Conservation (phyloP, 2,888 invertebrate species). For the Calliopum simillimum region DNA sequence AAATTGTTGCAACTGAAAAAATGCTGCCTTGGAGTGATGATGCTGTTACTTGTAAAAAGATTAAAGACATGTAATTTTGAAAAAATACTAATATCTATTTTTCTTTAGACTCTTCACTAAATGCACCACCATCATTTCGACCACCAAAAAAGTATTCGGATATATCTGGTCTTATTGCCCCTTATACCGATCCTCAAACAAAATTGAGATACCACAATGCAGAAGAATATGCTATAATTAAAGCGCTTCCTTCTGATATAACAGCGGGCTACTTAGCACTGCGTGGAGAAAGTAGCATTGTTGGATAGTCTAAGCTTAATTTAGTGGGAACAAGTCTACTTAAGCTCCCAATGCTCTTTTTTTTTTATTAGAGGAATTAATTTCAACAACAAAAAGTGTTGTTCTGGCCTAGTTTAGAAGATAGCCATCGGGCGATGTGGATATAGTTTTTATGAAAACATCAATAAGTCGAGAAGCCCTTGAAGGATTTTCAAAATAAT, state of each 20-base stretch:
- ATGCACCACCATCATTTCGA: conserved; percentile 90
- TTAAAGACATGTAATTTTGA: conserved; percentile 23
- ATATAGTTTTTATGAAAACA: no score
- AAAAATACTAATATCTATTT: conserved; percentile 42
- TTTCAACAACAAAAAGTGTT: no score
- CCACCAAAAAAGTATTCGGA: conserved; percentile 96
- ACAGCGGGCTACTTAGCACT: conserved; percentile 89
- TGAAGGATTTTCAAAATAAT: no score
- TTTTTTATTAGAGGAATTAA: no score
- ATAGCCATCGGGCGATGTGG: no score
- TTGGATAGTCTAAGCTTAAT: conserved; percentile 37
- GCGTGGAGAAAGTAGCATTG: conserved; percentile 71
- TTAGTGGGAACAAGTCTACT: background rate
- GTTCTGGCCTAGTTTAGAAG: no score
- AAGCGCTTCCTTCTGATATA: conserved; percentile 90
- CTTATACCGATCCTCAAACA: conserved; percentile 91
- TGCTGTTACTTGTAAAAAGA: conserved; percentile 73
- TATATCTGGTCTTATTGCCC: conserved; percentile 87
- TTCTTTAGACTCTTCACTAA: conserved; percentile 83
- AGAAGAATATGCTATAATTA: conserved; percentile 88
- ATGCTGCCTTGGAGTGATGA: conserved; percentile 82
- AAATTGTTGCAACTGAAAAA: conserved; percentile 85
- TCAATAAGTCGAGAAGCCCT: no score
- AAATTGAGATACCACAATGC: conserved; percentile 86
- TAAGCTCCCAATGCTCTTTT: background rate